Conservation (phyloP, 2,888 invertebrate species). For the Amiota mariae region DNA sequence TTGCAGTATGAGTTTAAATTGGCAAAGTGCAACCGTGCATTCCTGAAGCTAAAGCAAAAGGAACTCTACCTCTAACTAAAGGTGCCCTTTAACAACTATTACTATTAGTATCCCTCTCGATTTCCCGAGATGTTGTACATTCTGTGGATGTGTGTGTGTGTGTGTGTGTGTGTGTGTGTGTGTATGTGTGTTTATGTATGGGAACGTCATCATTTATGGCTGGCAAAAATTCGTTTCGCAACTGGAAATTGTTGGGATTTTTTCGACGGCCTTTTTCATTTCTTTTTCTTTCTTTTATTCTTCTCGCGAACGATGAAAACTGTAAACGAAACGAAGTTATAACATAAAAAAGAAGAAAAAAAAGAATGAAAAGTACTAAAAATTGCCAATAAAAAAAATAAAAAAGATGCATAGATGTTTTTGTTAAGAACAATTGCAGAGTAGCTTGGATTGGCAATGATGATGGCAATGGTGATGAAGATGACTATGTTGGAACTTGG, state of each 20-base stretch:
- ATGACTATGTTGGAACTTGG: not conserved
- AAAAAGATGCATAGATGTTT: not conserved
- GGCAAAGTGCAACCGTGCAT: conserved; percentile 49
- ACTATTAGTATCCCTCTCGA: too few relatives aligned
- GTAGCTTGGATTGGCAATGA: too few relatives aligned
- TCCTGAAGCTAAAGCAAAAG: conserved; percentile 2
- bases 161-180: too few relatives aligned
- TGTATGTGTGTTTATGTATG: too few relatives aligned
- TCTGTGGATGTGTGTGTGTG: too few relatives aligned
- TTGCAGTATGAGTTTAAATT: conserved; percentile 43
- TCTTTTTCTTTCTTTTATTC: not conserved
- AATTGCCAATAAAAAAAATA: conserved; percentile 1
- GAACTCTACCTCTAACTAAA: too few relatives aligned
- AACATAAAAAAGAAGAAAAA: not conserved
- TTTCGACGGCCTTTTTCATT: not conserved
- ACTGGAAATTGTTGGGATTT: too few relatives aligned
- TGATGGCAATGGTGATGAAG: not conserved
- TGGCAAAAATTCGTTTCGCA: not conserved
- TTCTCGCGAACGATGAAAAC: not conserved
- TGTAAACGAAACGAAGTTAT: too few relatives aligned
- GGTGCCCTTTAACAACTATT: too few relatives aligned
- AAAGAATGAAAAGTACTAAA: not conserved
- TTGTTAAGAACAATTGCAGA: too few relatives aligned
- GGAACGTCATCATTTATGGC: not conserved
- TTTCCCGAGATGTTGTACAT: too few relatives aligned